Base-by-base conservation (phyloP, 2,113 vertebrate genomes). In the Ctenomys sociabilis region DNA sequence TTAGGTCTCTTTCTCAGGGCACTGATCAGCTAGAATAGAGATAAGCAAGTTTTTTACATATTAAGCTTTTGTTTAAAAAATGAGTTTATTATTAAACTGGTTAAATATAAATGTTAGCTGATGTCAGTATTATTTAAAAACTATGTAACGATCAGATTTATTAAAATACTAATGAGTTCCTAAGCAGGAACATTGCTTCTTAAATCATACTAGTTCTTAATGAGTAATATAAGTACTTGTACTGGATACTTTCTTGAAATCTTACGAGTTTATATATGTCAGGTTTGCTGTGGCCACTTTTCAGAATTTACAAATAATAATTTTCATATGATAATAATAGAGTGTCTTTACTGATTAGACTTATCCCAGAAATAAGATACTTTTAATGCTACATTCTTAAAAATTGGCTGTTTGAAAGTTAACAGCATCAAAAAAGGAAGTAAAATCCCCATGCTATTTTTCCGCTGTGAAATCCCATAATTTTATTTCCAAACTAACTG, bases 181-280 rank as follows among this genome's bases (percentile, higher is more conserved):
- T 83, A 86, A 32, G 35, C 22, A 70, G 57, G 8, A 91, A 80
- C 24, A 32, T 37, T 77, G 63, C 86, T 70, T 57, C 32, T 86
- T 86, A 85, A 88, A 85, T 91, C 57, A 35, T 64, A 64, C 37
- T 8, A 85, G 10, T 85, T 13, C 26, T 89, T 85, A 95, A 81
- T 95, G 84, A 77, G n/a, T 91, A 70, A 78, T 87, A 54, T 43
- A 66, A 93, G 10, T 91, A 61, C 85, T 91, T 91, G 72, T 77
- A 35, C 19, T 87, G 77, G 11, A 83, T 7, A 59, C 32, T 86
- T 83, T 30, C 52, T 78, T 90, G 21, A 93, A 92, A 75, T 80
- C 68, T 40, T 83, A 22, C n/a, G 6, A 40, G 37, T 93, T 13
- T 64, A 6, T 86, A 92, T 91, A 77, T 82, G 2, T 21, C n/a